Base-by-base conservation (phyloP, 2,888 invertebrate species). In the Prosopocoilus inquinatus region DNA sequence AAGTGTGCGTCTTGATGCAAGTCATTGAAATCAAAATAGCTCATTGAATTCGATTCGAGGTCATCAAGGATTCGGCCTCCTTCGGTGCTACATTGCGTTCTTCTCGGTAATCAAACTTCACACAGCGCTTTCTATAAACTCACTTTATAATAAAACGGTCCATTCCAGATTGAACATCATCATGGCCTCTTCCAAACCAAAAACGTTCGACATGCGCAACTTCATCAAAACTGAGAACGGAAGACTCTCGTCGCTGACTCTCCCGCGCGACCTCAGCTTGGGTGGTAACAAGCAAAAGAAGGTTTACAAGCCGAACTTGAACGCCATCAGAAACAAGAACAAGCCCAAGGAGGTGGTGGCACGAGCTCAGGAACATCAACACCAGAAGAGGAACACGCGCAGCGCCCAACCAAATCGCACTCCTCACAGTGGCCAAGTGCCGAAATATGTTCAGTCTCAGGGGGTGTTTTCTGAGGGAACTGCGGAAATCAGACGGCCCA, bases 391-490 rank as follows among this genome's bases (percentile, higher is more conserved):
- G 39, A 47, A 43, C 12, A 12, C 32, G 3, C 44, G 38, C 12
- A 34, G 48, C 7, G 20, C 3, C 20, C 20, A 28, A 5, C 20
- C 20, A 1, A 28, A 36, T 16, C 43, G 46, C 20, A 9, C 36
- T 33, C 39, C 4, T 50, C 55, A 44, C 50, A 48, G 46, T n/a
- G 43, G 50, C 50, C 53, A 62, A 35, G 50, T 15, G 32, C 49
- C 41, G 1, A 61, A 64, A 45, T 73, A 64, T 63, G 53, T 74
- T 16, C 74, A 75, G 53, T 72, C 75, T 1, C 62, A 62, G 51
- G 71, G 76, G 39, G 65, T 75, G 47, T 76, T 76, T 60, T 75
- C 76, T 7, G 71, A 74, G 61, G 76, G 75, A 32, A 62, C 70
- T 46, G 71, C 66, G 28, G 58, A 64, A 47, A 38, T 56, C 34